These are phyloP conservation scores for Nyctalus aviator DNA, from an alignment of 2,797 vertebrate genomes.

Conservation along the genomic window DNA sequence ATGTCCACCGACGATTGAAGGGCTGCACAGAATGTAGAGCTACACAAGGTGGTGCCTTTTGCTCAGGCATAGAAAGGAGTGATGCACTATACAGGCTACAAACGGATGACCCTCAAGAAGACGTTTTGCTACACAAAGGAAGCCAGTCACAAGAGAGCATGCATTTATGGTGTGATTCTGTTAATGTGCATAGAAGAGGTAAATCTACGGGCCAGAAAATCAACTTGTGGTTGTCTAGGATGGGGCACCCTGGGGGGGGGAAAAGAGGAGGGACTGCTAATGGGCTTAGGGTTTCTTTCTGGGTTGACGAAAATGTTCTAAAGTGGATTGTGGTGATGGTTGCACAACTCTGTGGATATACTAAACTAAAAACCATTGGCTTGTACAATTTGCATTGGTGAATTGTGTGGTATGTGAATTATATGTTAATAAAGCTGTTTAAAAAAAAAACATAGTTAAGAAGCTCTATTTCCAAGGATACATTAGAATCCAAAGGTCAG, in stretches of 20 bases:
- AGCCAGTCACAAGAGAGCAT: background rate
- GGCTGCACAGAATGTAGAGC: background rate
- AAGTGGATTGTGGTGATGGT: background rate
- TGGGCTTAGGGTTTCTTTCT: background rate
- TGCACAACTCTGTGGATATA: background rate
- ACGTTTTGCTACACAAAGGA: background rate
- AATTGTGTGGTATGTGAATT: background rate
- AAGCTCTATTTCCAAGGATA: conserved; percentile 33
- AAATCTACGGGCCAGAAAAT: background rate
- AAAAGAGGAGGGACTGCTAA: background rate
- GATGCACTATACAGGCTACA: background rate
- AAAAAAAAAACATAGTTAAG: conserved; percentile 15
- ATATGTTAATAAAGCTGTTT: background rate
- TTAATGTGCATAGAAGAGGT: background rate
- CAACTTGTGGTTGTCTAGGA: background rate
- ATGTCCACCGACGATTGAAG: background rate
- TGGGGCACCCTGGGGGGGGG: too few relatives aligned
- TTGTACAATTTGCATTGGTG: background rate
- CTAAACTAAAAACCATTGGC: background rate
- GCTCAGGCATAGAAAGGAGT: background rate
- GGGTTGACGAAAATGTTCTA: background rate
- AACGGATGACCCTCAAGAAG: background rate
- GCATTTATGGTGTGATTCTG: background rate
- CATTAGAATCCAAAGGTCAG: background rate
- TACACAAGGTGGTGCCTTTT: too few relatives aligned